Conservation (phyloP, 2,113 vertebrate genomes). For the Aplodontia rufa region DNA sequence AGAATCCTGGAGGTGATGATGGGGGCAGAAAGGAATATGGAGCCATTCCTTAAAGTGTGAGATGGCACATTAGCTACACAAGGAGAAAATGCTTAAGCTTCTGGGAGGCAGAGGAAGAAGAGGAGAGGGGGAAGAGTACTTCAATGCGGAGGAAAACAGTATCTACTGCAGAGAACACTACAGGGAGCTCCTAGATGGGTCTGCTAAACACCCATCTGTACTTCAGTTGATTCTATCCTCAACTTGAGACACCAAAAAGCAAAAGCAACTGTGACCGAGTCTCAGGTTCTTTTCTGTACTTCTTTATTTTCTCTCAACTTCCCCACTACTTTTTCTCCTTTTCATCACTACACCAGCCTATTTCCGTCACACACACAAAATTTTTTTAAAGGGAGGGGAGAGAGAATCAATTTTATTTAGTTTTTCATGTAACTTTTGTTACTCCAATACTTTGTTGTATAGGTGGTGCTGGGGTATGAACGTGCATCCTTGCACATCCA, state of each 20-base stretch:
- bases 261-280: not conserved
- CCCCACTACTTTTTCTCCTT: not conserved
- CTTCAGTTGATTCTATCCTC: not conserved
- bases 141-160: not conserved
- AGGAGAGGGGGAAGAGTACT: rapidly evolving
- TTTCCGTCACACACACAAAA: too few relatives aligned
- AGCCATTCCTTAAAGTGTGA: not conserved
- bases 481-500: too few relatives aligned
- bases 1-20: not conserved
- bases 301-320: not conserved
- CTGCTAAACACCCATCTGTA: not conserved
- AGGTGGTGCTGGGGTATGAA: too few relatives aligned
- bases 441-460: too few relatives aligned
- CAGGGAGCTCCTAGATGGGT: not conserved
- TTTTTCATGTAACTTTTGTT: too few relatives aligned
- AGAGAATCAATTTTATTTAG: too few relatives aligned
- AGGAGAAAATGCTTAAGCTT: not conserved
- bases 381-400: too few relatives aligned
- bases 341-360: not conserved
- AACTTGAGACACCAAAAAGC: not conserved
- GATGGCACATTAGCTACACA: not conserved
- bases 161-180: not conserved
- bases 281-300: not conserved
- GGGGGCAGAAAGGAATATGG: not conserved
- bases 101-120: not conserved